Conservation (phyloP, 2,888 invertebrate genomes). For the Muscina levida region DNA sequence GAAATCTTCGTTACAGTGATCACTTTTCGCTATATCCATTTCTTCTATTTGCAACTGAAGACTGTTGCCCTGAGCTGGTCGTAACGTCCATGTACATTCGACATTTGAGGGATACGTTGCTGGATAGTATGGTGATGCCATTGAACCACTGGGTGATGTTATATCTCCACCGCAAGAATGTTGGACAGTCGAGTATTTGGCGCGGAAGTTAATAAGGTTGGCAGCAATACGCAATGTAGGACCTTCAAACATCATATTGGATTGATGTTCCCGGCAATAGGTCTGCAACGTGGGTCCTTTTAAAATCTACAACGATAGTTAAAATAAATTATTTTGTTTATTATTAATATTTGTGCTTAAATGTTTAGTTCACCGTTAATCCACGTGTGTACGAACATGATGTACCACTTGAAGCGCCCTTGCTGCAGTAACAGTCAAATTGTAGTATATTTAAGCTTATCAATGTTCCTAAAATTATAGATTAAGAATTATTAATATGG, state of each 20-base stretch:
- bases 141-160: slow-evolving; percentile 82
- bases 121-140: slow-evolving; percentile 87
- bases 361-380: no score
- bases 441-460: slow-evolving; percentile 71
- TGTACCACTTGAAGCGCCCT: slow-evolving; percentile 1
- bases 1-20: slow-evolving; percentile 91
- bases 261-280: slow-evolving; percentile 68
- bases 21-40: slow-evolving; percentile 86
- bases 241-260: slow-evolving; percentile 67
- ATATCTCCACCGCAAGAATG: slow-evolving; percentile 87
- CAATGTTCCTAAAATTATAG: slow-evolving; percentile 59
- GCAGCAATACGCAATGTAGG: slow-evolving; percentile 67
- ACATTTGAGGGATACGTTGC: slow-evolving; percentile 84
- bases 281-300: no score
- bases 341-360: no score
- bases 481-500: not conserved
- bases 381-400: no score
- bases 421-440: slow-evolving; percentile 72
- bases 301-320: no score
- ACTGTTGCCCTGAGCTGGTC: slow-evolving; percentile 85
- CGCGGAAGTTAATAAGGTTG: slow-evolving; percentile 69
- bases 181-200: slow-evolving; percentile 80
- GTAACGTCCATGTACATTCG: slow-evolving; percentile 89
- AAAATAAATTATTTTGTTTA: no score
- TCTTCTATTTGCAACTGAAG: slow-evolving; percentile 84